Base-by-base conservation (phyloP, 2,888 invertebrate species). In the Fissipunctia ypsillon region DNA sequence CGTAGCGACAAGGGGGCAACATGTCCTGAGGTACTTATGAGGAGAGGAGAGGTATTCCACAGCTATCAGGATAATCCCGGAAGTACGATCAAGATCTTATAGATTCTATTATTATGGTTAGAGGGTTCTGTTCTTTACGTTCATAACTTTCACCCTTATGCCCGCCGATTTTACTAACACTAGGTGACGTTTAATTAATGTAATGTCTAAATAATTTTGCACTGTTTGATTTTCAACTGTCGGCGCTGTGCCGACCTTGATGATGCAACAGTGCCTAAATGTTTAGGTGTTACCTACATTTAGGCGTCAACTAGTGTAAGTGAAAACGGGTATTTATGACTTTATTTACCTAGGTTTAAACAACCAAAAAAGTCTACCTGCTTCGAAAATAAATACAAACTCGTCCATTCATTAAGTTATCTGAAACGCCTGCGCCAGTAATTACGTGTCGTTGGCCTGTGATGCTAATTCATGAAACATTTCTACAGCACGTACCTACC, bases 381-480 rank as follows among this genome's bases (percentile, higher is more conserved):
- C 48, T 74, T 19, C 22, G 1, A 16, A 43, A 69, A 56, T 19
- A 48, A 52, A 45, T 64, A 64, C 45, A 67, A 31, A 56, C 28
- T 31, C 61, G 19, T 67, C 38, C 64, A 57, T 78, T 69, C 48
- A 82, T 78, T 68, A 60, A 70, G 38, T n/a, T 16, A 38, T 61
- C 52, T 16, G 45, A 38, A 61, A 45, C 80, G 65, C 59, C 57
- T 71, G 69, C 66, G 56, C 66, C 66, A 66, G 56, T 78, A 76
- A 84, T 81, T 84, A 84, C 61, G 25, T 68, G 74, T 72, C 78
- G 59, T 78, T 84, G 85, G 81, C 89, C 88, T 86, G 83, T 84
- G 63, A 80, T 88, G 90, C 87, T 89, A 89, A 91, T 91, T 87
- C 80, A 69, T 80, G 71, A 81, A 81, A 83, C 77, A 81, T 79